Conservation (phyloP, 1,140 invertebrate species). For the Penaeus chinensis region DNA sequence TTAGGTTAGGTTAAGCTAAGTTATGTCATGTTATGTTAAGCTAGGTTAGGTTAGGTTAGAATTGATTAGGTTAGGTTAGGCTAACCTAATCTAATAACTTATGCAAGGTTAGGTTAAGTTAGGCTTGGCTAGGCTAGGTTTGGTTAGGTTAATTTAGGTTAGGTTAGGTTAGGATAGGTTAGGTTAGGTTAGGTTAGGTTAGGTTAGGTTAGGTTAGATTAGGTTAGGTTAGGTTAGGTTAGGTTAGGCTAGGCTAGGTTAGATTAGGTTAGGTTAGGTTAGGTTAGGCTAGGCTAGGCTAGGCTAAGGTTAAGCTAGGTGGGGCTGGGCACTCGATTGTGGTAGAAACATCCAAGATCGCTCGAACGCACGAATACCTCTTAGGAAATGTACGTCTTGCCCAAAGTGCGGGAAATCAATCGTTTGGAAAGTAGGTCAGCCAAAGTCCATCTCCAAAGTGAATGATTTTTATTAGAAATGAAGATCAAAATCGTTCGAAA, state of each 20-base stretch:
- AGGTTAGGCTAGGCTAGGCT: not conserved
- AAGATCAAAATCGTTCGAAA: too few species aligned
- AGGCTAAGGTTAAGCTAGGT: not conserved
- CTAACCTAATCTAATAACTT: not conserved
- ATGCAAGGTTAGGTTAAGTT: not conserved
- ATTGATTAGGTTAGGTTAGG: constrained; percentile 23
- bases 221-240: not conserved
- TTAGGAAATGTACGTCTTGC: not conserved
- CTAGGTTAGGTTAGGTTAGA: not conserved
- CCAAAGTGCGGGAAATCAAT: too few species aligned
- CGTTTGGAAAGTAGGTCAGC: too few species aligned
- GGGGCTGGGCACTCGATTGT: not conserved
- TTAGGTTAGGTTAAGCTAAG: too few species aligned
- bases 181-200: not conserved
- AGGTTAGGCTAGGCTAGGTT: not conserved
- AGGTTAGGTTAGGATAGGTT: not conserved
- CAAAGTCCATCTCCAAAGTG: too few species aligned
- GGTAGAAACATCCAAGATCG: not conserved
- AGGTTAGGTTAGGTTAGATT: constrained; percentile 19
- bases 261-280: not conserved
- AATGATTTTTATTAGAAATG: too few species aligned
- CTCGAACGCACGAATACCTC: not conserved
- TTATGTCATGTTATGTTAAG: not conserved
- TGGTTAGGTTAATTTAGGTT: not conserved
- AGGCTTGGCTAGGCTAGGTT: not conserved